Percentiles rank a stretch among this genome's conserved stretches.
phyloP scores from a whole-genome alignment of 2,888 invertebrate species.

The Xylocampa areola region DNA sequence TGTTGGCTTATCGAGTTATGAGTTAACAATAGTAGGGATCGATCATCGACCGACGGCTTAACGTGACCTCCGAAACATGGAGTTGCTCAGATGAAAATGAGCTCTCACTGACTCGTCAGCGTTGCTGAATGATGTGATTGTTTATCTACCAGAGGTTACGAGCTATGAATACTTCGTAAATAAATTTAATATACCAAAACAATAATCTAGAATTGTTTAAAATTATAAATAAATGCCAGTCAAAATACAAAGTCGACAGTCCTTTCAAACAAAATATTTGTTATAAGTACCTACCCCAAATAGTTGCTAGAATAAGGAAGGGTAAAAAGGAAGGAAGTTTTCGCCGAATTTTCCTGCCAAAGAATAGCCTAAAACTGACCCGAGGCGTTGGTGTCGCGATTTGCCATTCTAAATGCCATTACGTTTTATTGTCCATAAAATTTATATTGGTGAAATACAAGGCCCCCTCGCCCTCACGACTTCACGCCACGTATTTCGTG shows the following conservation, averaged over 20 bases:
- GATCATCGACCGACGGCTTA: too few relatives aligned
- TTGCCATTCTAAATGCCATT: conserved; percentile 68
- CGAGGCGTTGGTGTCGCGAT: conserved; percentile 50
- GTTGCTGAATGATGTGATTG: too few relatives aligned
- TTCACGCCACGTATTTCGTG: conserved; percentile 61
- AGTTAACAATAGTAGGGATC: too few relatives aligned
- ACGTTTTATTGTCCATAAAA: conserved; percentile 67
- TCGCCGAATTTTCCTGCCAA: conserved; percentile 16
- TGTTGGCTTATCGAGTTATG: too few relatives aligned
- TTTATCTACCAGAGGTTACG: too few relatives aligned
- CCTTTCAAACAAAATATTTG: not conserved
- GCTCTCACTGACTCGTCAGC: too few relatives aligned
- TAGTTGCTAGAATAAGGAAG: not conserved
- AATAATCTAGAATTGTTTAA: too few relatives aligned
- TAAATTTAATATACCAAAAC: too few relatives aligned
- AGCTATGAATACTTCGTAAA: too few relatives aligned
- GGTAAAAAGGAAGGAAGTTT: not conserved
- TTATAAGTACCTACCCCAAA: not conserved
- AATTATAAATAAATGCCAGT: too few relatives aligned
- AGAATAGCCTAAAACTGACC: conserved; percentile 56
- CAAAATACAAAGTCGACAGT: not conserved
- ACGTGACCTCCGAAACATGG: too few relatives aligned
- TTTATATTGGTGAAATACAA: conserved; percentile 57
- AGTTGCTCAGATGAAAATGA: too few relatives aligned
- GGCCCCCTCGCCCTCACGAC: conserved; percentile 52